Evolutionary conservation across 2,888 invertebrate species (phyloP).

Genomic region (Mongoloraphidia duomilia): DNA sequence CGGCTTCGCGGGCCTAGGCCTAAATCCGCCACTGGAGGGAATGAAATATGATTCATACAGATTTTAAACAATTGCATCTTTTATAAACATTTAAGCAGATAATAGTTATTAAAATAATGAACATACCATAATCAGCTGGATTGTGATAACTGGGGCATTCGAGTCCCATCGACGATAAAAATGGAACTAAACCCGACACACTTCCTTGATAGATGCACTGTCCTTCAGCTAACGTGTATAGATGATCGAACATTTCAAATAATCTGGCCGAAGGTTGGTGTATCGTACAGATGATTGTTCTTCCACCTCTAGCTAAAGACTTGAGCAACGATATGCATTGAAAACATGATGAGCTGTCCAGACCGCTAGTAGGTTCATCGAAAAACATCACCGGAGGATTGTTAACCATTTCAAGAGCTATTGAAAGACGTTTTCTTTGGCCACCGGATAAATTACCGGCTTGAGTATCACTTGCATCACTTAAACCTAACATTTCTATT

Average conservation of each 20-base stretch:
- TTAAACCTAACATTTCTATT: constrained; percentile 67
- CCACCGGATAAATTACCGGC: constrained; percentile 78
- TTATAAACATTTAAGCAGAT: too few relatives aligned
- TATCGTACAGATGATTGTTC: constrained; percentile 91
- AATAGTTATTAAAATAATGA: not conserved
- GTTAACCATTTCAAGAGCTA: constrained; percentile 84
- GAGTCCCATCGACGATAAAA: constrained; percentile 68
- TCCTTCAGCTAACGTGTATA: constrained; percentile 84
- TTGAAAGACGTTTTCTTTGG: constrained; percentile 79
- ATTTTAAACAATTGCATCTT: not conserved
- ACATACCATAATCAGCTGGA: constrained; percentile 85
- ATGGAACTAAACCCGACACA: constrained; percentile 72
- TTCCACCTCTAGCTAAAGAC: constrained; percentile 70
- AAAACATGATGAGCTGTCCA: constrained; percentile 90
- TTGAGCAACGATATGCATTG: constrained; percentile 82
- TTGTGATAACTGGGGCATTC: constrained; percentile 93
- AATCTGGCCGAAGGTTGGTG: constrained; percentile 92
- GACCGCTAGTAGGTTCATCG: constrained; percentile 85
- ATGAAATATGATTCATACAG: not conserved
- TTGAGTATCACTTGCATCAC: constrained; percentile 64
- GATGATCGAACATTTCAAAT: constrained; percentile 90
- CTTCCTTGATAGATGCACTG: constrained; percentile 87
- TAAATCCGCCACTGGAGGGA: too few relatives aligned
- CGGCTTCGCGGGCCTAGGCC: too few relatives aligned
- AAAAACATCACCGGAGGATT: constrained; percentile 97